Percentiles rank a stretch among this genome's conserved stretches.
Conservation (phyloP, 2,888 invertebrate species). For the Crossocerus cetratus region DNA sequence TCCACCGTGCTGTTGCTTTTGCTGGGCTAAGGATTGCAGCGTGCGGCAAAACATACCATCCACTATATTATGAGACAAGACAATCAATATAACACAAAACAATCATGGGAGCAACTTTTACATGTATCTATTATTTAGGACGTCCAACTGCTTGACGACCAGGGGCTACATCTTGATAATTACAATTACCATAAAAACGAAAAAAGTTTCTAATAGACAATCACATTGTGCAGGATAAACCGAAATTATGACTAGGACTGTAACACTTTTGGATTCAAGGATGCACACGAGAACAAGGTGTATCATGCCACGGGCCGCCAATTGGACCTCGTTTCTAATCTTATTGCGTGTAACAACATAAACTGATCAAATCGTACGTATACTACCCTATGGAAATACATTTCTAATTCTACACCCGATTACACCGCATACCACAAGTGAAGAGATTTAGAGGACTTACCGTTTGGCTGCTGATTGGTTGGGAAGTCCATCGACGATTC, state of each 20-base stretch:
- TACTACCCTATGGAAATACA: too few species aligned
- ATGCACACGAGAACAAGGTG: too few species aligned
- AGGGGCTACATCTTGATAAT: too few species aligned
- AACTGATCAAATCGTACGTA: too few species aligned
- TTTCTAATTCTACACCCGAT: too few species aligned
- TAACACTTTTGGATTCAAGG: too few species aligned
- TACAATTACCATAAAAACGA: neutral
- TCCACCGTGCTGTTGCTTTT: slow-evolving; percentile 78
- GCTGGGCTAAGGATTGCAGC: slow-evolving; percentile 82
- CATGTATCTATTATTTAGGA: slow-evolving; percentile 20
- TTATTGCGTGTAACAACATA: too few species aligned
- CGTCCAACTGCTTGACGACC: neutral
- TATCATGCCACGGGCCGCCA: too few species aligned
- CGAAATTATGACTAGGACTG: too few species aligned
- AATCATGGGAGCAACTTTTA: slow-evolving; percentile 30
- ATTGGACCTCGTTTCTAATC: too few species aligned
- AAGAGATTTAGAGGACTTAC: slow-evolving; percentile 59
- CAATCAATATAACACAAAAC: slow-evolving; percentile 36
- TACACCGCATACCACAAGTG: neutral
- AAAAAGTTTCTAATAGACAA: neutral
- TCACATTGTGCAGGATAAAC: neutral
- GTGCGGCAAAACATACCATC: slow-evolving; percentile 83
- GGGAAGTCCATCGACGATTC: slow-evolving; percentile 73
- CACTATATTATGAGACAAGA: slow-evolving; percentile 71
- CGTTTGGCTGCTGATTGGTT: slow-evolving; percentile 76